phyloP scores from a whole-genome alignment of 2,888 invertebrate genomes.

The Eupithecia tripunctaria region DNA sequence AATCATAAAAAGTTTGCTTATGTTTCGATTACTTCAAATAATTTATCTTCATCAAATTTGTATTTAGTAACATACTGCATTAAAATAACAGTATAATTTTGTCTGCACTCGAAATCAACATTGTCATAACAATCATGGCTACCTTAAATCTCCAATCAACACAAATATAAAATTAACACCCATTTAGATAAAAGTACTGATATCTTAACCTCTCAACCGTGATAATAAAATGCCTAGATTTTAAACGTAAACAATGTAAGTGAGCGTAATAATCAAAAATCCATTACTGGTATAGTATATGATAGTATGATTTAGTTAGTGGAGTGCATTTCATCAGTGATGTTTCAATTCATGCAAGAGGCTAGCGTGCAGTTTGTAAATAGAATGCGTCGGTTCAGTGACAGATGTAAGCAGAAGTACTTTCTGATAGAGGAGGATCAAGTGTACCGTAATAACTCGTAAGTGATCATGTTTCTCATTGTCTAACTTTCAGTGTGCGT shows the following conservation, averaged over 20 bases:
- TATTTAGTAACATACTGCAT: not conserved
- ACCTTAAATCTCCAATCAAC: not conserved
- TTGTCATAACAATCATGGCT: not conserved
- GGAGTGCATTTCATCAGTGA: conserved; percentile 19
- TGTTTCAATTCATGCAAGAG: conserved; percentile 35
- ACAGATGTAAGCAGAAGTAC: conserved; percentile 22
- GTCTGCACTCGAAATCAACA: not conserved
- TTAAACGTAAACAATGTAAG: conserved; percentile 53
- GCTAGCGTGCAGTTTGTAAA: conserved; percentile 31
- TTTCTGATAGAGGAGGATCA: conserved; percentile 32
- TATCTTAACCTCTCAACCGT: conserved; percentile 44
- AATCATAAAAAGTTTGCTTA: not conserved
- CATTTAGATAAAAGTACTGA: conserved; percentile 41
- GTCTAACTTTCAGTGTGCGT: conserved; percentile 47
- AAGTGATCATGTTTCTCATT: conserved; percentile 32
- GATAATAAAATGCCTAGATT: conserved; percentile 46
- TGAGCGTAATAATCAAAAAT: conserved; percentile 52
- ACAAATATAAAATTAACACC: conserved; percentile 33
- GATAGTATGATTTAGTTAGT: conserved; percentile 9
- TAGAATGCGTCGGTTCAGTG: conserved; percentile 29
- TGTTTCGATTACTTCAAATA: not conserved
- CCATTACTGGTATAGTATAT: conserved; percentile 24
- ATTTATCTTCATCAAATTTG: not conserved
- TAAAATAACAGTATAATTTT: not conserved
- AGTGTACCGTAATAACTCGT: conserved; percentile 29